phyloP scores from a whole-genome alignment of 1,140 invertebrate genomes.

The Radopholus similis region DNA sequence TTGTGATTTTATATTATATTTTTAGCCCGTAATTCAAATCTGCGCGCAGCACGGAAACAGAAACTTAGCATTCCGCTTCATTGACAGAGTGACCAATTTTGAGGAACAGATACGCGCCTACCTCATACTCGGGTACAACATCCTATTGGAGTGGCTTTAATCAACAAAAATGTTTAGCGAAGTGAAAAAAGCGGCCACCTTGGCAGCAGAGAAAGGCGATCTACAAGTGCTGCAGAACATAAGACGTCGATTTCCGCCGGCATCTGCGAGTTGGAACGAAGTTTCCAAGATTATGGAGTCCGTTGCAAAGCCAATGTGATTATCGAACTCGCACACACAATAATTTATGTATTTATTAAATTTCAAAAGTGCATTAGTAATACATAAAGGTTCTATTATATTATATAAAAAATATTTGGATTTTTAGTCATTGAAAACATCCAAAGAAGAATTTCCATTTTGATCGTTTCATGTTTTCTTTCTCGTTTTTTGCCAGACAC shows the following conservation, averaged over 20 bases:
- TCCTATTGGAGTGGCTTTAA: background rate
- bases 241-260: slow-evolving; percentile 9
- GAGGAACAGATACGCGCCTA: slow-evolving; percentile 27
- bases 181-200: slow-evolving; percentile 19
- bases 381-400: too few species aligned
- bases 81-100: slow-evolving; percentile 19
- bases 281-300: slow-evolving; percentile 19
- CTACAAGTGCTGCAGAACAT: slow-evolving; percentile 20
- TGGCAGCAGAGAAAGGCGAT: slow-evolving; percentile 23
- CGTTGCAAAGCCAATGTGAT: too few species aligned
- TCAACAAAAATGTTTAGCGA: slow-evolving; percentile 20
- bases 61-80: slow-evolving; percentile 23
- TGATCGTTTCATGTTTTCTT: too few species aligned
- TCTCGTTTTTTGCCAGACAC: too few species aligned
- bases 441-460: too few species aligned
- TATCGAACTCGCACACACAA: too few species aligned
- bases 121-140: slow-evolving; percentile 12
- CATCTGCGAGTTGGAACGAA: slow-evolving; percentile 10
- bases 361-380: too few species aligned
- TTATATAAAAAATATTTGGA: too few species aligned
- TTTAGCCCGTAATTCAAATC: slow-evolving; percentile 24
- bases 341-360: too few species aligned
- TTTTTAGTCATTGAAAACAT: too few species aligned
- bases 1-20: background rate
- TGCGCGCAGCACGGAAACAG: slow-evolving; percentile 16